Conservation (phyloP, 64 coral and sea anemone genomes). For the Astreopora myriophthalma region DNA sequence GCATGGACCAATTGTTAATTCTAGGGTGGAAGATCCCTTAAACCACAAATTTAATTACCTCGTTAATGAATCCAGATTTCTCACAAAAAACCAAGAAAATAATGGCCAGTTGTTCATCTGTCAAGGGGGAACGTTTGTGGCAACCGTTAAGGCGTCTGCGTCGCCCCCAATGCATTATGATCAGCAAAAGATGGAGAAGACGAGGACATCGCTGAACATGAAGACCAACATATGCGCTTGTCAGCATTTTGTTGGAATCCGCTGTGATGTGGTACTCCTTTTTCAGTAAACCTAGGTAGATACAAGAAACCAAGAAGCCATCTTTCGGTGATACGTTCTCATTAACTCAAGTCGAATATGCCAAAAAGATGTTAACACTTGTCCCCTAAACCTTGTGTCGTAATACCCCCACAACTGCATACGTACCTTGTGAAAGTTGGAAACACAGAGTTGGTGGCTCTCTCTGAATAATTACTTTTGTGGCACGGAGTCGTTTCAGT, state of each 20-base stretch:
- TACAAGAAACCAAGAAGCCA: too few species aligned
- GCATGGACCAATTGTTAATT: too few species aligned
- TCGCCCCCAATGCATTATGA: constrained; percentile 84
- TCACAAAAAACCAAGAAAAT: constrained; percentile 79
- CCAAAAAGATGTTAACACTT: too few species aligned
- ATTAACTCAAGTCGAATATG: too few species aligned
- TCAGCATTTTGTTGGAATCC: constrained; percentile 41
- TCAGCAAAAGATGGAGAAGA: constrained; percentile 65
- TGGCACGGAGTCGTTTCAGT: not conserved
- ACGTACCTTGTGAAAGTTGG: constrained; percentile 9
- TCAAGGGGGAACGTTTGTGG: constrained; percentile 25
- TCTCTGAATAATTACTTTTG: not conserved
- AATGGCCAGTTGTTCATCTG: constrained; percentile 60
- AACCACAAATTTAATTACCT: constrained; percentile 38
- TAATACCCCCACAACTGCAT: too few species aligned
- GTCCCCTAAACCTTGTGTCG: too few species aligned
- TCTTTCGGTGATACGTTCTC: too few species aligned
- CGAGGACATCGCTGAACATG: constrained; percentile 73
- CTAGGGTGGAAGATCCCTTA: too few species aligned
- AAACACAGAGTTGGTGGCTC: not conserved
- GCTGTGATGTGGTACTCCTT: constrained; percentile 52
- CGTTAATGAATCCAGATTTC: constrained; percentile 26
- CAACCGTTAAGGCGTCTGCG: constrained; percentile 43
- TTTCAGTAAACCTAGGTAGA: not conserved
- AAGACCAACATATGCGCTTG: constrained; percentile 51